Evolutionary conservation across 2,888 invertebrate genomes (phyloP).

Genomic region (Sericinus montela): DNA sequence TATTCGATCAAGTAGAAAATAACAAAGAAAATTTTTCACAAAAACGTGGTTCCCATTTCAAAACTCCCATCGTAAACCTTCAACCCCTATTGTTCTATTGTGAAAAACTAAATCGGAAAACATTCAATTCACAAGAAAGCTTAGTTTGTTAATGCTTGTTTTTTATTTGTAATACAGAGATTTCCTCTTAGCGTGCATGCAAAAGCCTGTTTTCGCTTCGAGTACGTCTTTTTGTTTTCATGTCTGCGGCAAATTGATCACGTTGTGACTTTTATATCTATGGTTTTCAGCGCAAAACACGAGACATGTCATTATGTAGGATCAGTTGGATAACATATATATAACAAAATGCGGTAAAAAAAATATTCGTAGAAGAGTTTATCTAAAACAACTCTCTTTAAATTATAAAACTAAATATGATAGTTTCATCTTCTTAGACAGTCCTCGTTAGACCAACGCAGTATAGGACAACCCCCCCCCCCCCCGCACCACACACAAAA

Average conservation of each 20-base stretch:
- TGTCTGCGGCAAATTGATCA: constrained; percentile 9
- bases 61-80: constrained; percentile 10
- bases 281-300: not conserved
- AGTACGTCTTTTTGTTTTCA: constrained; percentile 10
- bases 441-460: too few species aligned
- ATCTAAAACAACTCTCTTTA: too few species aligned
- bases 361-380: too few species aligned
- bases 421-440: too few species aligned
- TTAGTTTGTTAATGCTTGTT: constrained; percentile 11
- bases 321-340: too few species aligned
- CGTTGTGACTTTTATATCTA: constrained; percentile 9
- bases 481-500: too few species aligned
- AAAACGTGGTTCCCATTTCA: constrained; percentile 1
- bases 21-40: constrained; percentile 9
- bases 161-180: constrained; percentile 14
- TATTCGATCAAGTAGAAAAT: not conserved
- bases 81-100: constrained; percentile 8
- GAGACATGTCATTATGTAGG: not conserved
- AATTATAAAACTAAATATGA: too few species aligned
- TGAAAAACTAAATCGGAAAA: constrained; percentile 15
- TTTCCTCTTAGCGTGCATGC: constrained; percentile 17
- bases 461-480: too few species aligned
- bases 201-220: constrained; percentile 11
- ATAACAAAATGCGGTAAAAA: too few species aligned
- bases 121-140: constrained; percentile 14